Conservation (phyloP, 2,797 vertebrate species). For the Halcyon chelicuti region DNA sequence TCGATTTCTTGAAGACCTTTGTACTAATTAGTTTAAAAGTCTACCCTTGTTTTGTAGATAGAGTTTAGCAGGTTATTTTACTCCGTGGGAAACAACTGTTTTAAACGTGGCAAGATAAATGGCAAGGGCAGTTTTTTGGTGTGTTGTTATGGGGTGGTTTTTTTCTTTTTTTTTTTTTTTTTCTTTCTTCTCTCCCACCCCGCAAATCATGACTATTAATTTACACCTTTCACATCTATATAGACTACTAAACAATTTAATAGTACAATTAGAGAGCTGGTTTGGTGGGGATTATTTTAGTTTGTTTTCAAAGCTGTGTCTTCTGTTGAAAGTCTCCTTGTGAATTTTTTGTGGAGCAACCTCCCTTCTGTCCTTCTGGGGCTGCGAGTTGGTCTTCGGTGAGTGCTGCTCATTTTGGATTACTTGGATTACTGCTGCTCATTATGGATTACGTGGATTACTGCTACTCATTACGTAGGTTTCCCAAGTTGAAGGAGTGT, state of each 20-base stretch:
- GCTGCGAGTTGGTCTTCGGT: background rate
- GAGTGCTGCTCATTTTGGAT: background rate
- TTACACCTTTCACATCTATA: background rate
- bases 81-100: background rate
- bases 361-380: background rate
- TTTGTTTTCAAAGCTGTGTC: background rate
- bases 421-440: background rate
- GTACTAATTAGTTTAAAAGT: background rate
- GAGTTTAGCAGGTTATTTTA: background rate
- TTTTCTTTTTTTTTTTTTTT: no score
- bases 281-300: background rate
- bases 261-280: background rate
- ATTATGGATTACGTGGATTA: background rate
- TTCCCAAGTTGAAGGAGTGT: background rate
- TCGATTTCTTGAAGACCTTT: constrained; percentile 37
- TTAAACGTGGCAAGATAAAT: background rate
- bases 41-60: background rate
- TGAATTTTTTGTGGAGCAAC: background rate
- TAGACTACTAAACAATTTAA: background rate
- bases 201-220: background rate
- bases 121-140: background rate
- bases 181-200: no score
- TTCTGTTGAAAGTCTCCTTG: background rate
- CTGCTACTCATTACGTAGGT: background rate
- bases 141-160: background rate